Evolutionary conservation across 53 echinoderm and acorn worm genomes (phyloP).

Genomic region (Pentamera pediparva): DNA sequence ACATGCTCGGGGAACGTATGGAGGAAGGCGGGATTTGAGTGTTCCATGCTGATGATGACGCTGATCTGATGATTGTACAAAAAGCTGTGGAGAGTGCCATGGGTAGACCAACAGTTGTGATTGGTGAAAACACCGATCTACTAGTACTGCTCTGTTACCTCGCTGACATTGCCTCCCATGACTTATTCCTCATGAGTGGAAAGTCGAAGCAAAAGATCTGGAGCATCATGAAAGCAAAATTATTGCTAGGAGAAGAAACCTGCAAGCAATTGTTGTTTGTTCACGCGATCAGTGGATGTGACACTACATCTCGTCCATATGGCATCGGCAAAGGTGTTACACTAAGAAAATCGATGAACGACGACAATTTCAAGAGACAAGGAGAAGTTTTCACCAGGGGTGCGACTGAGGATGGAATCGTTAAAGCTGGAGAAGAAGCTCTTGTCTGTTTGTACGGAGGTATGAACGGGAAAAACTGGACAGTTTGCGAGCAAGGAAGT

Average conservation of each 20-base stretch:
- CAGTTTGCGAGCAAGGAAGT: slow-evolving; percentile 9
- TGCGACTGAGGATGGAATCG: slow-evolving; percentile 12
- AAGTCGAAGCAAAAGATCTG: slow-evolving; percentile 8
- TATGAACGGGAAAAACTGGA: slow-evolving; percentile 6
- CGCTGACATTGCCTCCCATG: background rate
- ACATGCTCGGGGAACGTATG: background rate
- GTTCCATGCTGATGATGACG: slow-evolving; percentile 24
- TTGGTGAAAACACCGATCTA: slow-evolving; percentile 30
- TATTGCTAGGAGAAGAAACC: background rate
- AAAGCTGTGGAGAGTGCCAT: slow-evolving; percentile 8
- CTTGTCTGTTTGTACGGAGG: slow-evolving; percentile 8
- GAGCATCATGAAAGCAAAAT: background rate
- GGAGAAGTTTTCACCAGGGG: slow-evolving; percentile 11
- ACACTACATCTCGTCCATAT: slow-evolving; percentile 41
- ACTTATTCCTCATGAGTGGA: slow-evolving; percentile 23
- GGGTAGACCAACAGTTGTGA: slow-evolving; percentile 4
- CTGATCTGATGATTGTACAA: slow-evolving; percentile 23
- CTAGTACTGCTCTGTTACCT: slow-evolving; percentile 32
- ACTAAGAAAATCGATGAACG: slow-evolving; percentile 11
- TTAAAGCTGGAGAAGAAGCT: slow-evolving; percentile 23
- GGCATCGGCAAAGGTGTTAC: slow-evolving; percentile 43
- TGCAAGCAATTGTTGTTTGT: slow-evolving; percentile 32
- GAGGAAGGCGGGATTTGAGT: background rate
- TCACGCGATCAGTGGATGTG: slow-evolving; percentile 50
- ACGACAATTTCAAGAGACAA: slow-evolving; percentile 16